Base-by-base conservation (phyloP, 2,888 invertebrate genomes). In the Eudasyphora cyanicolor region DNA sequence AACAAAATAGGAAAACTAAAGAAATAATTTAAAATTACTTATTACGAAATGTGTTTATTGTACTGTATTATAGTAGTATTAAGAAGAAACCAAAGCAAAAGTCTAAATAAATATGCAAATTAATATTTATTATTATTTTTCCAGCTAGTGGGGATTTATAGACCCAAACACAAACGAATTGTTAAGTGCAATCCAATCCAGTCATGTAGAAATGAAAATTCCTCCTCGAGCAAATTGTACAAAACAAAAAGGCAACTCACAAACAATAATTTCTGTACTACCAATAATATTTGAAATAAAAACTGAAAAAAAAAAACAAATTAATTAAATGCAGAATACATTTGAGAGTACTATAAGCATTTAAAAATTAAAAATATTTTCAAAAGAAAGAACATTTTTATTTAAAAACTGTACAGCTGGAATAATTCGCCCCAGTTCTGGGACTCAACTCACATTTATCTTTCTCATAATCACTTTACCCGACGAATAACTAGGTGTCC, bases 181-280 rank as follows among this genome's bases (percentile, higher is more conserved):
- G 62, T 45, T 71, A 71, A 45, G 78, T 80, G 78, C 80, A 84
- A 80, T 80, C 60, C 76, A 21, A 62, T 74, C 12, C 19, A 62
- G 19, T 49, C 17, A 51, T 21, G 35, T 54, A 54, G 24, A 32
- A 73, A 14, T 42, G 7, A 29, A 60, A 32, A 54, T 21, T 38
- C 38, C 54, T n/a, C 62, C 70, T 38, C 70, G 75, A 82, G 78
- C 74, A n/a, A n/a, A n/a, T 71, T 75, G 38, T 67, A 14, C 45
- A 38, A 14, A 29, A 70, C 1, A 62, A 64, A 71, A n/a, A 42
- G 35, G 14, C 2, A 81, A 29, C 73, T 49, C 74, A 60, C 14
- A 49, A 75, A 73, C 69, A 69, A 42, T 62, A 78, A 75, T 78
- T n/a, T n/a, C n/a, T 77, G 69, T 45, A 57, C 49, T 45, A n/a